Evolutionary conservation across 2,797 vertebrate genomes (phyloP), one percentile per base, ranked within the genome.

Genomic region (Garrulus glandarius): DNA sequence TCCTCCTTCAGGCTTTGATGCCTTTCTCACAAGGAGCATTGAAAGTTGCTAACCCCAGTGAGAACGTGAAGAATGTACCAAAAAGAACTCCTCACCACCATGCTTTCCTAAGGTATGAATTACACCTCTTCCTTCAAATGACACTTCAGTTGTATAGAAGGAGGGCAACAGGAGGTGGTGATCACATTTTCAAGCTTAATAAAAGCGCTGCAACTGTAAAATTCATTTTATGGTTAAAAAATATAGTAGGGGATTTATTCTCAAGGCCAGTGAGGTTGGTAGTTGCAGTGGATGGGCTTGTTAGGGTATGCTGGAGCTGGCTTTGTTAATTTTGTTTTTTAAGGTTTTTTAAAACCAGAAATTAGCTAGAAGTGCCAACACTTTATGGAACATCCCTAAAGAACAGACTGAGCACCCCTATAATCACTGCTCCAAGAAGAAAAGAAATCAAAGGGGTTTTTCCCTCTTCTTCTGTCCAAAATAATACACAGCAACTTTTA

Each of bases 1-100:
- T 76, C 52, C 80, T 88, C 84, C 71, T 87, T 85, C n/a, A 70
- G 64, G 52, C 20, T 90, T 78, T 83, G 87, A 82, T 72, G 68
- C 37, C 50, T 72, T 78, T 56, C 52, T 63, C 59, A 84, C 85
- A 55, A 67, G 34, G 43, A 65, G 53, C 19, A 84, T 87, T 57
- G 59, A n/a, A 83, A 90, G 63, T 29, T 78, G 46, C 69, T 65
- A 87, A 41, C 24, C 59, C 46, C 72, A 57, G 39, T 8, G 53
- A 92, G 91, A 70, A 71, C 8, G 41, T 5, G 47, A 57, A 63
- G 67, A 50, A 56, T 9, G 11, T 36, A 59, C 67, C 53, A 87
- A 86, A 88, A 88, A 53, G 30, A 39, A 17, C 60, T 82, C 64
- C 76, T 78, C 26, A 30, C 36, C 74, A 59, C 18, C 8, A 20